Evolutionary conservation across 2,888 invertebrate species (phyloP), one percentile per base, ranked within the genome.

Genomic region (Pollenia amentaria): DNA sequence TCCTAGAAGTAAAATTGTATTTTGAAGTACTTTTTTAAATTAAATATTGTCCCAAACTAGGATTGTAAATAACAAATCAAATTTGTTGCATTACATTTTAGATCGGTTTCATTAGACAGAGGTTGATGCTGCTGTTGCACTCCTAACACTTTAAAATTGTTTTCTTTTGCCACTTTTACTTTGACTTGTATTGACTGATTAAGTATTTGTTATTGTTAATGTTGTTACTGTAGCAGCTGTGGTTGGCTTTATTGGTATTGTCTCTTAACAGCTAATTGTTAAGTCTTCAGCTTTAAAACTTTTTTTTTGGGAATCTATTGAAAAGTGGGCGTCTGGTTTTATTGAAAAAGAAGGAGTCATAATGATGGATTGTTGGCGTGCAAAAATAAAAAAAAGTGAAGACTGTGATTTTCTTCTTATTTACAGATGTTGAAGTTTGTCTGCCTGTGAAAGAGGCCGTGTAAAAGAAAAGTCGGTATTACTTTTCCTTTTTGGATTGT

Each of bases 301-400:
- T 53, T 18, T 40, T 40, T 42, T 9, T 73, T 65, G 40, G 9
- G 7, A 80, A 38, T 42, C 51, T 73, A 55, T 57, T 57, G 21
- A 40, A 80, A 87, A 81, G 84, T 87, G 79, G 87, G 87, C 87
- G 87, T 87, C 60, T 75, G 72, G 18, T 64, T 84, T 87, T 80
- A 87, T 87, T 87, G 84, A 85, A 81, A 83, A 76, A 51, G 75
- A 84, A 87, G 81, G 85, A 85, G 87, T 88, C 85, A 81, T 85
- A 83, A 85, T 88, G 87, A 88, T 85, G 67, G 87, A 88, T 87
- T 85, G 77, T 83, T 88, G 85, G 85, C 79, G 75, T 84, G 80
- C 79, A 73, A 79, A 57, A 57, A 38, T n/a, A 62, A 42, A 53
- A 65, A 51, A 75, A 69, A 69, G 42, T 53, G 48, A 77, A 77